Conservation (phyloP, 1,140 invertebrate species). For the Tenebrio molitor region DNA sequence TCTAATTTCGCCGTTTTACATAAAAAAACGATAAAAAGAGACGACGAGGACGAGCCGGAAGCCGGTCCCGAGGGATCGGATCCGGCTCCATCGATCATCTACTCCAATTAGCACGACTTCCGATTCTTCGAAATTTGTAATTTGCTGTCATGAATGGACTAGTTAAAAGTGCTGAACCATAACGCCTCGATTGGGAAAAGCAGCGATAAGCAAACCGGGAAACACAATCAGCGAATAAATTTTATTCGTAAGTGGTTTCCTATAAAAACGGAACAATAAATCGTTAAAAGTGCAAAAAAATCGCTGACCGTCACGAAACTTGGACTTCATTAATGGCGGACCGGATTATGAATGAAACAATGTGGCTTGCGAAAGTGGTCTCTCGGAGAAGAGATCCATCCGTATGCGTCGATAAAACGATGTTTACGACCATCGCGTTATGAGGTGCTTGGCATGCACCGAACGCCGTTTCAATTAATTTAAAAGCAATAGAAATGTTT, state of each 20-base stretch:
- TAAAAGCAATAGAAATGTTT: constrained; percentile 41
- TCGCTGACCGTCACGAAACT: no score
- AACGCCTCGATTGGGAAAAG: background rate
- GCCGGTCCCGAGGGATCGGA: no score
- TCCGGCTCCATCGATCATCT: no score
- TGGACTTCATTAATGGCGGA: background rate
- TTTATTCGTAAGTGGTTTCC: constrained; percentile 12
- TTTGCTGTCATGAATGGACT: constrained; percentile 8
- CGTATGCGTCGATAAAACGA: background rate
- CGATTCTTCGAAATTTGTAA: constrained; percentile 1
- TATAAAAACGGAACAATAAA: background rate
- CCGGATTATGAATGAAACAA: background rate
- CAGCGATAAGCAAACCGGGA: constrained; percentile 3
- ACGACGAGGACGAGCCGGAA: no score
- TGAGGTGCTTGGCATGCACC: constrained; percentile 36
- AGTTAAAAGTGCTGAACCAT: constrained; percentile 27
- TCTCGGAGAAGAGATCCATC: background rate
- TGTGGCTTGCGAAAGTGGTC: background rate
- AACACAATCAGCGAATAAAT: constrained; percentile 34
- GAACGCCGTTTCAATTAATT: constrained; percentile 25
- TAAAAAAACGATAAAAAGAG: constrained; percentile 11
- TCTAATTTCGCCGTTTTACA: constrained; percentile 8
- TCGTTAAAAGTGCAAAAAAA: background rate
- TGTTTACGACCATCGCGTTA: constrained; percentile 11
- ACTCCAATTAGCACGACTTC: no score